Percentiles rank a stretch among this genome's conserved stretches.
Conservation (phyloP, 2,888 invertebrate species). For the Oscheius sp. region DNA sequence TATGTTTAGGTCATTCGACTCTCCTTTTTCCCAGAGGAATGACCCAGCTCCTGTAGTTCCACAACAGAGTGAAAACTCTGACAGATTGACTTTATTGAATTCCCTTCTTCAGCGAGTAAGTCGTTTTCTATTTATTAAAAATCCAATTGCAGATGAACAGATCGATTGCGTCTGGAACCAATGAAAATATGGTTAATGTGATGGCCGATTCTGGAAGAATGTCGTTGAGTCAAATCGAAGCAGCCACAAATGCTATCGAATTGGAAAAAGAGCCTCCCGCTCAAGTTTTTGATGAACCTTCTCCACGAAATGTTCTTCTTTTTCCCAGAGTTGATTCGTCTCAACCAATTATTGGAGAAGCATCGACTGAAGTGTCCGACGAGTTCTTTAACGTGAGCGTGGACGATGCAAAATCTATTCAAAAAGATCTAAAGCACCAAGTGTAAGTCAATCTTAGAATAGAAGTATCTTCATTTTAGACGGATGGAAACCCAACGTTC, state of each 20-base stretch:
- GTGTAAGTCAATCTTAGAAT: conserved; percentile 34
- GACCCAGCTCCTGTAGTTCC: not conserved
- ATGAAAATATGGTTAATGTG: conserved; percentile 18
- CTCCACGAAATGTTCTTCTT: conserved; percentile 44
- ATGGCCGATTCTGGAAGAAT: conserved; percentile 26
- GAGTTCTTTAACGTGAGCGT: conserved; percentile 55
- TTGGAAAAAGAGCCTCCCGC: conserved; percentile 5
- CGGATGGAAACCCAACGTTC: conserved; percentile 45
- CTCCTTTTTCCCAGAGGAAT: conserved; percentile 24
- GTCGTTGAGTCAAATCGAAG: conserved; percentile 16
- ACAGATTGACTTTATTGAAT: conserved; percentile 39
- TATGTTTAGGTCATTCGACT: conserved; percentile 40
- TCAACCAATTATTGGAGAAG: not conserved
- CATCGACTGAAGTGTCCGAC: conserved; percentile 34
- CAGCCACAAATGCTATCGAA: conserved; percentile 14
- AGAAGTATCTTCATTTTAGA: conserved; percentile 32
- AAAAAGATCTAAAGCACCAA: conserved; percentile 47
- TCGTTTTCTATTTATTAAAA: not conserved
- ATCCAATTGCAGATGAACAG: conserved; percentile 26
- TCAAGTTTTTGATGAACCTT: conserved; percentile 38
- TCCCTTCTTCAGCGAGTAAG: conserved; percentile 39
- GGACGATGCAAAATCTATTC: conserved; percentile 51
- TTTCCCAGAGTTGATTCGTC: conserved; percentile 30
- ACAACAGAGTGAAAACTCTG: not conserved
- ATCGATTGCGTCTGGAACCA: not conserved